A percentile compares a stretch with the other conserved stretches of the same genome.
Evolutionary conservation across 2,113 vertebrate species (phyloP).

Genomic region (Peromyscus leucopus): DNA sequence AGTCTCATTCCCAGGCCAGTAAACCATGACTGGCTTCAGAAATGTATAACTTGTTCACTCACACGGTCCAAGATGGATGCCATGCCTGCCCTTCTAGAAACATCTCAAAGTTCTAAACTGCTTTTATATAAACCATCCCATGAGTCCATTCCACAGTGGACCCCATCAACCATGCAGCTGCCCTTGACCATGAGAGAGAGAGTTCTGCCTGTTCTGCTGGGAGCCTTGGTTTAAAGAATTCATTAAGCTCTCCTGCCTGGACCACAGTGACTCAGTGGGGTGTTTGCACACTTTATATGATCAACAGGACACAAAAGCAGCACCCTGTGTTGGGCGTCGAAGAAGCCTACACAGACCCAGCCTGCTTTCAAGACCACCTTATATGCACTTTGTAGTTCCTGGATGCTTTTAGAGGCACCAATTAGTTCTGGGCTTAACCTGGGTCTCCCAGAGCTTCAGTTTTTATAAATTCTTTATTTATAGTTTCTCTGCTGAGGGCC

Average conservation of each 20-base stretch:
- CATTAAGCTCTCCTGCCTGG: not conserved
- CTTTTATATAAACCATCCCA: not conserved
- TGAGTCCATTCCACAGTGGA: not conserved
- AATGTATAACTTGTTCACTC: not conserved
- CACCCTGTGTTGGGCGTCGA: not conserved
- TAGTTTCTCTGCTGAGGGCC: not conserved
- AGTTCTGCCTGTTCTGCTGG: not conserved
- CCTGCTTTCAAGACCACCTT: not conserved
- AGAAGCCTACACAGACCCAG: not conserved
- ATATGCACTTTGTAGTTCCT: not conserved
- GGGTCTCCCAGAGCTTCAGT: not conserved
- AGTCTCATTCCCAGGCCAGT: not conserved
- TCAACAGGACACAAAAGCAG: not conserved
- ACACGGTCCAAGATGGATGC: not conserved
- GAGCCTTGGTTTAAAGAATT: slow-evolving; percentile 26
- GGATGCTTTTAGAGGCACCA: not conserved
- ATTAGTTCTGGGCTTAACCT: not conserved
- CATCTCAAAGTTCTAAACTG: not conserved
- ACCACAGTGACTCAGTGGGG: not conserved
- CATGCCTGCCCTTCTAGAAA: not conserved
- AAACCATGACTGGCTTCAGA: not conserved
- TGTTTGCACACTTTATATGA: not conserved
- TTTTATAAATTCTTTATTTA: not conserved
- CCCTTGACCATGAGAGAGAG: not conserved
- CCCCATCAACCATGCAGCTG: not conserved